Evolutionary conservation across 1,140 invertebrate genomes (phyloP).

Genomic region (Campodea augens): DNA sequence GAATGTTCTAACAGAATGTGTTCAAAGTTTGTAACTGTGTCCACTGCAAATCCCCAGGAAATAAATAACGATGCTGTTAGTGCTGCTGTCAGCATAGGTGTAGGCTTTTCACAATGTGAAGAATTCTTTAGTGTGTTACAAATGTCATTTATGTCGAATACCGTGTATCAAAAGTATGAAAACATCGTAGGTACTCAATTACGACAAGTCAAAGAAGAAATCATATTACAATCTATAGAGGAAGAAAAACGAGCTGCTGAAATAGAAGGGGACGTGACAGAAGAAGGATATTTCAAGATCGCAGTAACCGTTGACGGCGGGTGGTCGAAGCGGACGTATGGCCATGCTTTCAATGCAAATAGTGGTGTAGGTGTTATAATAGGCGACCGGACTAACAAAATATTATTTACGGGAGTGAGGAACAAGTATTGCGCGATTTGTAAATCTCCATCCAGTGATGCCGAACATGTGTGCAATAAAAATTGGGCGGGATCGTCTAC

Average conservation of each 20-base stretch:
- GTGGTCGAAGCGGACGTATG: conserved; percentile 8
- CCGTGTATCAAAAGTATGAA: neutral
- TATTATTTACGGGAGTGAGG: conserved; percentile 6
- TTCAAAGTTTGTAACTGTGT: too few relatives aligned
- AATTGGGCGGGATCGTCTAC: conserved; percentile 7
- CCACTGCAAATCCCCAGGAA: too few relatives aligned
- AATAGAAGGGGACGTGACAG: neutral
- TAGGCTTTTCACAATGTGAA: neutral
- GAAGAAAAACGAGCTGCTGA: conserved; percentile 3
- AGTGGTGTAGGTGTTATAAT: conserved; percentile 8
- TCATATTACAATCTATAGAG: neutral
- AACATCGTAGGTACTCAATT: neutral
- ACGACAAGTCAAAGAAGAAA: neutral
- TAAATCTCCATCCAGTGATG: too few relatives aligned
- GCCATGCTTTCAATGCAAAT: conserved; percentile 7
- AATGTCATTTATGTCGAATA: neutral
- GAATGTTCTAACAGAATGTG: too few relatives aligned
- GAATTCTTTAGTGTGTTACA: neutral
- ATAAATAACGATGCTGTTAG: neutral
- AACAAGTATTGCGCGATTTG: conserved; percentile 7
- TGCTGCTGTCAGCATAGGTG: neutral
- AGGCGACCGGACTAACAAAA: conserved; percentile 7
- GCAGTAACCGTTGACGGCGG: conserved; percentile 7
- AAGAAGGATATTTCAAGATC: neutral
- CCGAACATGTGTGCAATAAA: conserved; percentile 6